These are phyloP conservation scores for Andrena fulva DNA, from an alignment of 2,888 invertebrate genomes.

Conservation along the genomic window DNA sequence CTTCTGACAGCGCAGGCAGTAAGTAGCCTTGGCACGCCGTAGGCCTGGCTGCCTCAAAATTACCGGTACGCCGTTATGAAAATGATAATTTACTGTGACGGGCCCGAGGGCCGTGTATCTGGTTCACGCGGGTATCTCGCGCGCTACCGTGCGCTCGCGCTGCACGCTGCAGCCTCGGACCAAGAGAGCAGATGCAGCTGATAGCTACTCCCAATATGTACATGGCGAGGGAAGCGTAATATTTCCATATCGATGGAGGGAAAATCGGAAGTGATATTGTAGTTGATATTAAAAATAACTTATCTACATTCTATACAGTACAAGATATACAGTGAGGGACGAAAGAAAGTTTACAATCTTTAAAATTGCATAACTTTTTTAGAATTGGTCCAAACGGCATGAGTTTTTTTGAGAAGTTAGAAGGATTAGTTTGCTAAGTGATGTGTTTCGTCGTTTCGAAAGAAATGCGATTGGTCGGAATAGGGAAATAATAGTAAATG, in stretches of 20 bases:
- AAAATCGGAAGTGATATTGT: too few species aligned
- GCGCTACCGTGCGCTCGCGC: slow-evolving; percentile 63
- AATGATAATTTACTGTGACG: slow-evolving; percentile 82
- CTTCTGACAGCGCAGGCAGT: slow-evolving; percentile 32
- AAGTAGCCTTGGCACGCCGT: slow-evolving; percentile 51
- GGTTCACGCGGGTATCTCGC: slow-evolving; percentile 74
- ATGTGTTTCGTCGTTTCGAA: too few species aligned
- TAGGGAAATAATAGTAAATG: too few species aligned
- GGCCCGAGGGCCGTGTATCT: slow-evolving; percentile 79
- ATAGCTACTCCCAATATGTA: slow-evolving; percentile 31
- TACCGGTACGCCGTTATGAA: slow-evolving; percentile 79
- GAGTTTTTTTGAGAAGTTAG: too few species aligned
- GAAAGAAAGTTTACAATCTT: too few species aligned
- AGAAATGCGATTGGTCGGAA: too few species aligned
- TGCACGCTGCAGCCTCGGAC: slow-evolving; percentile 57
- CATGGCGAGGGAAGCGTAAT: not conserved
- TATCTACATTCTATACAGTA: not conserved
- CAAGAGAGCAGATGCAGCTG: slow-evolving; percentile 14
- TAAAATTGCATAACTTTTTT: too few species aligned
- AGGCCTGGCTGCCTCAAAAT: slow-evolving; percentile 63
- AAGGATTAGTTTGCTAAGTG: too few species aligned
- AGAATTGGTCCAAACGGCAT: too few species aligned
- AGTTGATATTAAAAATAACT: too few species aligned
- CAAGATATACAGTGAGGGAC: not conserved
- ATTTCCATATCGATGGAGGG: too few species aligned